Evolutionary conservation across 2,113 vertebrate species (phyloP).

Genomic region (Sebastes schlegelii): DNA sequence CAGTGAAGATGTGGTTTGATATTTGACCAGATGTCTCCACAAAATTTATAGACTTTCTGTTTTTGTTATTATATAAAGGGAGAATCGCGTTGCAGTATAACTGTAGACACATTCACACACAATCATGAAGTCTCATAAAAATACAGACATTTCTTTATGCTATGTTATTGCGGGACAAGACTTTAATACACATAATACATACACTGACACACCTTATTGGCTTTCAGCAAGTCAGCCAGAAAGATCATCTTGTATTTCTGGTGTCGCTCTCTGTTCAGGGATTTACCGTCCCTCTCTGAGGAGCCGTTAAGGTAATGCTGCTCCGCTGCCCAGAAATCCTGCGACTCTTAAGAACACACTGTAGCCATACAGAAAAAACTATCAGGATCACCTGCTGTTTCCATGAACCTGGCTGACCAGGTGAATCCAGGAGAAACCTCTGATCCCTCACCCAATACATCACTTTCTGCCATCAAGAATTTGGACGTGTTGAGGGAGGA

Average conservation of each 20-base stretch:
- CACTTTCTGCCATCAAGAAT: slow-evolving; percentile 1
- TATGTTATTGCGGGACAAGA: slow-evolving; percentile 18
- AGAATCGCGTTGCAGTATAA: slow-evolving; percentile 3
- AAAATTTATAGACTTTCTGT: slow-evolving; percentile 53
- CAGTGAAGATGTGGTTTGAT: slow-evolving; percentile 47
- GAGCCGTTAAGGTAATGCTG: slow-evolving; percentile 41
- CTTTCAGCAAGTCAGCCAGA: slow-evolving; percentile 40
- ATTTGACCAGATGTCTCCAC: slow-evolving; percentile 49
- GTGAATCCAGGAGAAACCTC: slow-evolving; percentile 41
- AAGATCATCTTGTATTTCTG: slow-evolving; percentile 46
- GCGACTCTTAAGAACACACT: slow-evolving; percentile 3
- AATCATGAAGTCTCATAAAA: slow-evolving; percentile 29
- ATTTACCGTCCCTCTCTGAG: slow-evolving; percentile 51
- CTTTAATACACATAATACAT: slow-evolving; percentile 22
- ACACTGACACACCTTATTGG: slow-evolving; percentile 39
- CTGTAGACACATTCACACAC: slow-evolving; percentile 9
- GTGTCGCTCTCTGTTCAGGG: slow-evolving; percentile 55
- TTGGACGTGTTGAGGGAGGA: slow-evolving; percentile 1
- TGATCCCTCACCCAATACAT: slow-evolving; percentile 48
- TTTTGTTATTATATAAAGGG: slow-evolving; percentile 50
- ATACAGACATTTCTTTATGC: slow-evolving; percentile 19
- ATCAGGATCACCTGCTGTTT: slow-evolving; percentile 50
- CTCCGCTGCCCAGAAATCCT: slow-evolving; percentile 29
- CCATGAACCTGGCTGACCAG: slow-evolving; percentile 45
- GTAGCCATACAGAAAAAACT: not conserved